phyloP scores from a whole-genome alignment of 2,888 invertebrate species.

The Drosophila mimica region DNA sequence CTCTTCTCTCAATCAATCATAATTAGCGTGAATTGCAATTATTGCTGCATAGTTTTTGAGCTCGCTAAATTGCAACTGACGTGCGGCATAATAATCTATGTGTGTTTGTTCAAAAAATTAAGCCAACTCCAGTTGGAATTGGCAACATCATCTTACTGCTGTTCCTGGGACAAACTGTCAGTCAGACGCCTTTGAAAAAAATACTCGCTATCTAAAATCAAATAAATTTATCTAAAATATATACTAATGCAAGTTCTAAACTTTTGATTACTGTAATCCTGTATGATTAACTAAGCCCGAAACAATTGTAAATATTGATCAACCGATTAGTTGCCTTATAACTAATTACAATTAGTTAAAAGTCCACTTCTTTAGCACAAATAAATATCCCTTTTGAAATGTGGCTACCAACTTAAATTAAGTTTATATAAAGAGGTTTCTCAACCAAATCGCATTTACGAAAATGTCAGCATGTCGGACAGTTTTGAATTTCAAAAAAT shows the following conservation, averaged over 20 bases:
- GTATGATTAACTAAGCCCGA: background rate
- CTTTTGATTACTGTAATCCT: background rate
- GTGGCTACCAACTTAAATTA: too few species aligned
- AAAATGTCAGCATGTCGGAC: background rate
- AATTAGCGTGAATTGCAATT: slow-evolving; percentile 80
- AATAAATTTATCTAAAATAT: background rate
- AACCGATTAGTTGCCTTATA: too few species aligned
- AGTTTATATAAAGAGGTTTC: background rate
- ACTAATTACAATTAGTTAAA: background rate
- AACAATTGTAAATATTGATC: background rate
- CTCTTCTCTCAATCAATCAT: slow-evolving; percentile 71
- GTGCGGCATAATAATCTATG: slow-evolving; percentile 44
- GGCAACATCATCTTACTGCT: background rate
- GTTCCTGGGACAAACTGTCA: background rate
- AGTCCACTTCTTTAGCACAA: background rate
- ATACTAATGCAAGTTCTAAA: background rate
- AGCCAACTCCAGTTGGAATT: slow-evolving; percentile 6
- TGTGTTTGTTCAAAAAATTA: background rate
- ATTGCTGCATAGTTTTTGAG: slow-evolving; percentile 69
- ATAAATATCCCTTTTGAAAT: background rate
- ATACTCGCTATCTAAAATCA: background rate
- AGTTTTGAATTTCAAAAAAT: background rate
- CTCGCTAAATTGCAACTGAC: slow-evolving; percentile 70
- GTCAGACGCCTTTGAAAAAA: background rate
- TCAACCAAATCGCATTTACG: background rate